Base-by-base conservation (phyloP, 2,113 vertebrate genomes). In the Thermophis baileyi region DNA sequence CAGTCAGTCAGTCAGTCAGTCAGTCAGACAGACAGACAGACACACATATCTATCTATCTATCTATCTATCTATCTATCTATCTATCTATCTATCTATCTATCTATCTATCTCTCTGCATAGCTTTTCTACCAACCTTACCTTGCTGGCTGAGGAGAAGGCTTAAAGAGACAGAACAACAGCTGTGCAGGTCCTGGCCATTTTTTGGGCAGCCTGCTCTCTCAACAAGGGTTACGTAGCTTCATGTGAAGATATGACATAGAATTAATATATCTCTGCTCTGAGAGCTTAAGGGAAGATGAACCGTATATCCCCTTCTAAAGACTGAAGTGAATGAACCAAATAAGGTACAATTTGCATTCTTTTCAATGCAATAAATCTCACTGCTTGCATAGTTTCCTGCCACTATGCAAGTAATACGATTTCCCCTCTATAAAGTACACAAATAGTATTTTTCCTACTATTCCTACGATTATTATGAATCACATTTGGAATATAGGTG, bases 351-450 rank as follows among this genome's bases (percentile, higher is more conserved):
- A 86, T 47, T 46, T 27, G 81, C 94, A 96, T 92, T 74, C 44
- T 96, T 96, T 90, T 81, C 94, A 92, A 93, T 94, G 89, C 53
- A 60, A 94, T 87, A 91, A 86, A 96, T 97, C 96, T 93, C 94
- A 96, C 93, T 85, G 86, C 89, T 95, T 95, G 87, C 86, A 81
- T 81, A 96, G 93, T 97, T 96, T 97, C 96, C 96, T 95, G 95
- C 95, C 95, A 94, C 95, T 90, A 7, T 81, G 35, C n/a, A 74
- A 35, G 69, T 40, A 40, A 35, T 74, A 40, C n/a, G 69, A 40
- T 81, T 7, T 18, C 69, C 69, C 95, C 81, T 91, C 69, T 40
- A 81, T 20, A 16, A 35, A 81, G 14, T 40, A 81, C n/a, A 40
- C 69, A 40, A 20, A 40, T 81, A 81, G 35, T 20, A 81, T 85